Percentiles rank a stretch among this genome's conserved stretches.
Evolutionary conservation across 2,797 vertebrate genomes (phyloP).

Genomic region (Capromys pilorides): DNA sequence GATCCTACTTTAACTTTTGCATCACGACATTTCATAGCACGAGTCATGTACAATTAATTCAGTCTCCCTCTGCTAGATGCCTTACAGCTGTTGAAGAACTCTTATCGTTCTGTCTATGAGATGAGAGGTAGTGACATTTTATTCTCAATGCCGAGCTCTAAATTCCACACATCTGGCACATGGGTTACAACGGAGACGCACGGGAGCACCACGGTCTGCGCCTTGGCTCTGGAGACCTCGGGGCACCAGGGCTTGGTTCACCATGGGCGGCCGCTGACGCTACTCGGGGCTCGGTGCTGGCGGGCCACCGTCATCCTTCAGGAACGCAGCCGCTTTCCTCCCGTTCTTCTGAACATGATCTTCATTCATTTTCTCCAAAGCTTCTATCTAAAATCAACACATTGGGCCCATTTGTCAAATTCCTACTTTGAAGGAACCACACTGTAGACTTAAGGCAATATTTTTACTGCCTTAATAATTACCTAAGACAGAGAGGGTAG

Average conservation of each 20-base stretch:
- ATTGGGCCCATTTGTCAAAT: conserved; percentile 52
- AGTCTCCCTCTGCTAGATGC: conserved; percentile 60
- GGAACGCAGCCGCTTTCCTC: conserved; percentile 88
- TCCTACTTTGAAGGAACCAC: not conserved
- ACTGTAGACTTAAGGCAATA: not conserved
- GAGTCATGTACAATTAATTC: conserved; percentile 75
- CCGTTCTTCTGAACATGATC: conserved; percentile 93
- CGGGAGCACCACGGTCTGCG: conserved; percentile 79
- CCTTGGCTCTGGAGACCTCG: conserved; percentile 75
- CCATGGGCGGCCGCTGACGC: conserved; percentile 74
- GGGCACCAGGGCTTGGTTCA: conserved; percentile 73
- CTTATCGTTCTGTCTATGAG: conserved; percentile 78
- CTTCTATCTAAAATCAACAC: conserved; percentile 89
- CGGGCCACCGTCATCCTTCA: conserved; percentile 87
- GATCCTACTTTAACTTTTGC: conserved; percentile 56
- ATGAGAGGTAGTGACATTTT: conserved; percentile 82
- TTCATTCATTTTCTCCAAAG: conserved; percentile 96
- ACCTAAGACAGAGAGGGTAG: not conserved
- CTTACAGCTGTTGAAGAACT: conserved; percentile 75
- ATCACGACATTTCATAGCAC: conserved; percentile 71
- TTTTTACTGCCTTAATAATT: conserved; percentile 16
- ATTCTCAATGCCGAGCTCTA: conserved; percentile 81
- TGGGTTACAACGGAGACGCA: conserved; percentile 72
- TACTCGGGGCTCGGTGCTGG: conserved; percentile 86
- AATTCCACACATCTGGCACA: conserved; percentile 69